A percentile compares a stretch with the other conserved stretches of the same genome.
These are phyloP conservation scores for Philantomba maxwellii DNA, from an alignment of 2,113 vertebrate genomes.

Conservation along the genomic window DNA sequence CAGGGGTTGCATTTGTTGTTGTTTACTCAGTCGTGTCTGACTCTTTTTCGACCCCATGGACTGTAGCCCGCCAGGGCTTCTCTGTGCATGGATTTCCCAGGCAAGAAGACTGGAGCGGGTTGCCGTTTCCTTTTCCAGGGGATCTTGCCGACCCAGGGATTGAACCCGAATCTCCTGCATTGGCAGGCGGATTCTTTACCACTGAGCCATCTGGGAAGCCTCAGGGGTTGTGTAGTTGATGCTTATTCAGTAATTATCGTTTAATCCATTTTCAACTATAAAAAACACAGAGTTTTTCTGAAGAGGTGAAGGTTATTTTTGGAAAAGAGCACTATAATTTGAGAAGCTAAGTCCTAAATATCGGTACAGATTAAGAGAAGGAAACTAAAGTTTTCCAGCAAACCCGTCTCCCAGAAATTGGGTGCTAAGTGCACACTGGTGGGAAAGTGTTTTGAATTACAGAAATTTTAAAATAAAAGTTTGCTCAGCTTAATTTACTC, in stretches of 20 bases:
- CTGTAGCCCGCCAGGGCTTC: background rate
- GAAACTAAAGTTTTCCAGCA: background rate
- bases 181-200: background rate
- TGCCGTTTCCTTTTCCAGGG: background rate
- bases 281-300: background rate
- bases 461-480: constrained; percentile 42
- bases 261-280: background rate
- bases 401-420: background rate
- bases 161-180: background rate
- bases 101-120: background rate
- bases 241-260: background rate
- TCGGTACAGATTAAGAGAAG: background rate
- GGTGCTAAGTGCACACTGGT: background rate
- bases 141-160: background rate
- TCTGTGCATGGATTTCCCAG: background rate
- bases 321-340: constrained; percentile 24
- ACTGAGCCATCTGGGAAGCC: background rate
- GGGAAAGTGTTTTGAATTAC: constrained; percentile 1
- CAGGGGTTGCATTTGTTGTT: background rate
- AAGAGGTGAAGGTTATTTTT: background rate
- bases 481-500: constrained; percentile 21
- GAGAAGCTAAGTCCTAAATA: background rate
- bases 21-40: background rate
- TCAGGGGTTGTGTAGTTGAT: background rate
- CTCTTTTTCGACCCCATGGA: background rate